Percentiles rank a stretch among this genome's conserved stretches.
These are phyloP conservation scores for Drosophila kepulauana DNA, from an alignment of 1,140 invertebrate genomes.

Conservation along the genomic window DNA sequence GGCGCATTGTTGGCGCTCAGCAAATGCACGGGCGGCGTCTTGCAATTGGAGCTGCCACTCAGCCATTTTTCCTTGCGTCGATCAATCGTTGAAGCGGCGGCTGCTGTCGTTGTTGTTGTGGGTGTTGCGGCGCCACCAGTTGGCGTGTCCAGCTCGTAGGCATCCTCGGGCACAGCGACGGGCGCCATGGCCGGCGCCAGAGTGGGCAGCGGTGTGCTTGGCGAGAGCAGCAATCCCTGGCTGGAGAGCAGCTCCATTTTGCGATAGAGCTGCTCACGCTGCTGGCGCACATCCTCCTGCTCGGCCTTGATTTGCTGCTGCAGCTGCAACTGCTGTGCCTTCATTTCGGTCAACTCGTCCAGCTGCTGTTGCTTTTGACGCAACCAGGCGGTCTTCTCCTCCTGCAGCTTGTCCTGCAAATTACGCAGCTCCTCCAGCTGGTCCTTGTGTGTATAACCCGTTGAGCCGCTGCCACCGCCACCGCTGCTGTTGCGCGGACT, in stretches of 20 bases:
- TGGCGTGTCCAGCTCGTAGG: constrained; percentile 55
- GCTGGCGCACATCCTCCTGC: constrained; percentile 93
- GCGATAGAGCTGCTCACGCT: constrained; percentile 94
- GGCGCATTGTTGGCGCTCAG: constrained; percentile 94
- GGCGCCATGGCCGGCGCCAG: constrained; percentile 30
- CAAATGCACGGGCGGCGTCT: constrained; percentile 89
- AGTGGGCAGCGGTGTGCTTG: constrained; percentile 83
- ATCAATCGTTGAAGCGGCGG: constrained; percentile 64
- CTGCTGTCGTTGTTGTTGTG: not conserved
- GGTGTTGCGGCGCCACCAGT: not conserved
- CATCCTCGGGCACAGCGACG: constrained; percentile 36
- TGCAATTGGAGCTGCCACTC: constrained; percentile 75
- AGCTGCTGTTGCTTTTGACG: constrained; percentile 88
- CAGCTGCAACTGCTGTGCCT: constrained; percentile 84
- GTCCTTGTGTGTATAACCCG: constrained; percentile 89
- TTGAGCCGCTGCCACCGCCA: constrained; percentile 12
- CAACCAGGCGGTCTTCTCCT: constrained; percentile 92
- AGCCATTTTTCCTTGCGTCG: constrained; percentile 83
- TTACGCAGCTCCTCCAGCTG: constrained; percentile 91
- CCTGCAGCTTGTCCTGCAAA: constrained; percentile 91
- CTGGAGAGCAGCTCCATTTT: constrained; percentile 92
- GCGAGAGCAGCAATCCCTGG: constrained; percentile 89
- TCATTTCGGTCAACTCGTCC: constrained; percentile 89
- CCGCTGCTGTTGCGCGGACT: constrained; percentile 85
- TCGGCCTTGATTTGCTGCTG: constrained; percentile 90